Conservation (phyloP, 2,797 vertebrate genomes). For the Tauraco hartlaubi region DNA sequence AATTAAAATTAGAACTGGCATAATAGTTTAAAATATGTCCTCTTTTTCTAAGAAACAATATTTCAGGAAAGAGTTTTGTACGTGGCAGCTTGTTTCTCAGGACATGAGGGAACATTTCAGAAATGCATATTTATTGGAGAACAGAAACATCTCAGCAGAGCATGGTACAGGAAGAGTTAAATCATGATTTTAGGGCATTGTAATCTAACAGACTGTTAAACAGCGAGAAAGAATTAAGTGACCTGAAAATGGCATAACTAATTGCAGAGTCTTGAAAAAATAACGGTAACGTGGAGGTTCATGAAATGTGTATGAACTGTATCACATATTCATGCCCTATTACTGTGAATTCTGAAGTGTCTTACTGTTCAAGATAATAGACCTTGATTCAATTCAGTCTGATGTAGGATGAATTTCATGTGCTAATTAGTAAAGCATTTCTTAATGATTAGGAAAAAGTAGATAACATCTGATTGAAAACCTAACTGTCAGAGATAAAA, state of each 20-base stretch:
- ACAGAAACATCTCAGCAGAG: constrained; percentile 30
- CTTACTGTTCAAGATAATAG: constrained; percentile 83
- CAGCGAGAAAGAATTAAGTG: constrained; percentile 80
- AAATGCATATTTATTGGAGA: neutral
- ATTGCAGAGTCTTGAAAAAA: constrained; percentile 75
- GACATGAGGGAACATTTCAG: neutral
- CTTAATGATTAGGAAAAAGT: constrained; percentile 83
- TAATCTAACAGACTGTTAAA: constrained; percentile 78
- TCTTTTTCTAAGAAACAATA: neutral
- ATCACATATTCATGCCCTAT: constrained; percentile 84
- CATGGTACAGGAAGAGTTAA: constrained; percentile 66
- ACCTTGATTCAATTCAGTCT: constrained; percentile 84
- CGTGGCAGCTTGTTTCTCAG: neutral
- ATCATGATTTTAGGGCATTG: constrained; percentile 68
- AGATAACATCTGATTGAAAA: constrained; percentile 84
- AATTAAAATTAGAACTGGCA: neutral
- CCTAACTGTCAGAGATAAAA: constrained; percentile 82
- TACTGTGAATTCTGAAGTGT: constrained; percentile 83
- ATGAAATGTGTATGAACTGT: constrained; percentile 85
- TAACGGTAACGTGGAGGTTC: constrained; percentile 76
- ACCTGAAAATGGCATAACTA: constrained; percentile 83
- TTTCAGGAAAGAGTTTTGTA: neutral
- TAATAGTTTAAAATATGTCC: neutral
- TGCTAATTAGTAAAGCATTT: constrained; percentile 86
- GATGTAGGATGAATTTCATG: constrained; percentile 83